Base-by-base conservation (phyloP, 2,797 vertebrate genomes). In the Hephaestus fuliginosus region DNA sequence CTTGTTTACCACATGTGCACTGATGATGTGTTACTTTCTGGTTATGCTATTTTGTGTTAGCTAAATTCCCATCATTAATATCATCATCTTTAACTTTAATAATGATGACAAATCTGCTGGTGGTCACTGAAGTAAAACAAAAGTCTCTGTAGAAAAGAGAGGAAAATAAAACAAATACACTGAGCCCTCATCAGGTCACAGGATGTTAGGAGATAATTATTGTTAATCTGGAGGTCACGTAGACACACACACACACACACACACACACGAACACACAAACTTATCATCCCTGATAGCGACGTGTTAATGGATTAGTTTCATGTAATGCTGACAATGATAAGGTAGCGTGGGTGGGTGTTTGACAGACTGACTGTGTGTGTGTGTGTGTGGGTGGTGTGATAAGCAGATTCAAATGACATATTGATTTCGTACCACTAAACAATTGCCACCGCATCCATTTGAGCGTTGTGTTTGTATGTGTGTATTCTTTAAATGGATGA, bases 271-370 rank as follows among this genome's bases (percentile, higher is more conserved):
- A 43, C 44, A 70, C 25, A 74, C 60, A 70, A 3, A 81, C 22
- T 66, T 75, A 93, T 92, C 90, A 87, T 87, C 62, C 60, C 53
- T 75, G 80, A 78, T 83, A 78, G 87, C 91, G 91, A 91, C 90
- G 89, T 71, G 61, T 87, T 86, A 91, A 93, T 92, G 88, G 89
- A 93, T 94, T 90, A 89, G 90, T 87, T 86, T 94, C 89, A 87
- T 92, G 91, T 92, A 87, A 84, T 46, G 81, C 76, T 78, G 88
- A 89, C 90, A 89, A 74, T 88, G 84, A 90, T 80, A 46, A 68
- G 74, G 81, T 76, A 72, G 70, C 36, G 72, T 86, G 78, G 77
- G 84, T 83, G 81, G 79, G 66, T 61, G 55, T 71, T 51, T 68
- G 70, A 70, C 60, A 48, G 41, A 67, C 30, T 28, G 74, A 62